Evolutionary conservation across 2,888 invertebrate species (phyloP).

Genomic region (Epistrophe grossulariae): DNA sequence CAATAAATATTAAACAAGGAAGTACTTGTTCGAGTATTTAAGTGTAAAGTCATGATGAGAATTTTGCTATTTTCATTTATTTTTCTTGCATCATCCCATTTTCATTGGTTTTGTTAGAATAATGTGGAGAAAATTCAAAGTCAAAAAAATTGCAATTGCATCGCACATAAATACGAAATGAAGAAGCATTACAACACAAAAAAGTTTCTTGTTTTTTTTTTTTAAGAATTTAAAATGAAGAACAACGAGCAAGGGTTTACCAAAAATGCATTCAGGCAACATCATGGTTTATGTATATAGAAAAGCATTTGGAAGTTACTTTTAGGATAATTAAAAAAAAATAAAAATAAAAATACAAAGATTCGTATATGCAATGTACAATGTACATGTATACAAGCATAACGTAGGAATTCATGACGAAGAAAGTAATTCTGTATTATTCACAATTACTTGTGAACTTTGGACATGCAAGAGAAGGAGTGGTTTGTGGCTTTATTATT

Average conservation of each 20-base stretch:
- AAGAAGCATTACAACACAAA: conserved; percentile 47
- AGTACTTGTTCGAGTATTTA: conserved; percentile 53
- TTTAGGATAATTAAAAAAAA: conserved; percentile 24
- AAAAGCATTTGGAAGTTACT: not conserved
- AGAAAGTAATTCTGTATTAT: not conserved
- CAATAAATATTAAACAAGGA: conserved; percentile 44
- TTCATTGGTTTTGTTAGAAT: not conserved
- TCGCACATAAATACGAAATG: conserved; percentile 30
- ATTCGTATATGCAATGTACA: not conserved
- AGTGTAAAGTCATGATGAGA: conserved; percentile 60
- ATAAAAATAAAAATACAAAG: not conserved
- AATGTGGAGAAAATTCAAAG: conserved; percentile 28
- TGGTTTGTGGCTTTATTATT: conserved; percentile 17
- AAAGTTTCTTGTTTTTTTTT: conserved; percentile 29
- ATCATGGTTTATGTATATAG: not conserved
- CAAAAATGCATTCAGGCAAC: not conserved
- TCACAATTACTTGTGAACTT: not conserved
- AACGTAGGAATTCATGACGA: not conserved
- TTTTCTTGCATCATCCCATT: not conserved
- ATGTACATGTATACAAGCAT: not conserved
- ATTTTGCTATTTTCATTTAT: conserved; percentile 47
- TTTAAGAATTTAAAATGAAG: conserved; percentile 38
- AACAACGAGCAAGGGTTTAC: conserved; percentile 21
- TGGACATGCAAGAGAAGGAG: not conserved
- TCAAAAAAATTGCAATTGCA: conserved; percentile 46